phyloP scores from a whole-genome alignment of 2,888 invertebrate species.

The Oscheius sp. region DNA sequence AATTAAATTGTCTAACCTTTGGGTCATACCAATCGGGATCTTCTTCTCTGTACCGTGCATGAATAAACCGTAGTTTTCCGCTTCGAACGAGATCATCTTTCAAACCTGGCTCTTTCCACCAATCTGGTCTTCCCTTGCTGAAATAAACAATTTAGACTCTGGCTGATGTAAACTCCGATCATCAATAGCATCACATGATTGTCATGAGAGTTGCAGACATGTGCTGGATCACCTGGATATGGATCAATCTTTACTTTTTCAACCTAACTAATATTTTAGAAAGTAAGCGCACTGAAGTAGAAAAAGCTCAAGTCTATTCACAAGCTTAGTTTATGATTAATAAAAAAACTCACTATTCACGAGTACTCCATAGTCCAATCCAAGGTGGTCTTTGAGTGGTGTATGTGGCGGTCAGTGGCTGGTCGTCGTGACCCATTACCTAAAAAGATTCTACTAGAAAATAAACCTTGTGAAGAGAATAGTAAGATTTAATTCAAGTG shows the following conservation, averaged over 20 bases:
- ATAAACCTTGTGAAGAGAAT: too few relatives aligned
- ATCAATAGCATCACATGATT: too few relatives aligned
- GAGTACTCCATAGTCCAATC: slow-evolving; percentile 61
- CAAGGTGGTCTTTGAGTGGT: slow-evolving; percentile 62
- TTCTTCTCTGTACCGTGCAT: slow-evolving; percentile 50
- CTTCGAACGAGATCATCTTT: slow-evolving; percentile 48
- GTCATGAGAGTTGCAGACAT: too few relatives aligned
- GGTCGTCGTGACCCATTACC: slow-evolving; percentile 59
- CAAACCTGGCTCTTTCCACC: slow-evolving; percentile 64
- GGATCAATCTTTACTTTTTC: too few relatives aligned
- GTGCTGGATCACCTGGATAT: too few relatives aligned
- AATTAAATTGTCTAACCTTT: slow-evolving; percentile 42
- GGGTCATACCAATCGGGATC: slow-evolving; percentile 61
- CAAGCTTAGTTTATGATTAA: neutral
- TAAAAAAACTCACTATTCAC: slow-evolving; percentile 56
- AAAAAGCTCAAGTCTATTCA: too few relatives aligned
- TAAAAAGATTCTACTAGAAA: too few relatives aligned
- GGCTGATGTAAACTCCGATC: too few relatives aligned
- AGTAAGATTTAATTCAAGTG: too few relatives aligned
- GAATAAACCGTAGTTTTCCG: slow-evolving; percentile 46
- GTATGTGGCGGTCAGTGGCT: slow-evolving; percentile 57
- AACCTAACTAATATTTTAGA: too few relatives aligned
- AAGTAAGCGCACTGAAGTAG: too few relatives aligned
- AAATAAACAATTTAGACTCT: slow-evolving; percentile 28
- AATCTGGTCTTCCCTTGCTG: slow-evolving; percentile 64